A percentile compares a stretch with the other conserved stretches of the same genome.
phyloP scores from a whole-genome alignment of 2,113 vertebrate genomes.

The Elephantulus edwardii region DNA sequence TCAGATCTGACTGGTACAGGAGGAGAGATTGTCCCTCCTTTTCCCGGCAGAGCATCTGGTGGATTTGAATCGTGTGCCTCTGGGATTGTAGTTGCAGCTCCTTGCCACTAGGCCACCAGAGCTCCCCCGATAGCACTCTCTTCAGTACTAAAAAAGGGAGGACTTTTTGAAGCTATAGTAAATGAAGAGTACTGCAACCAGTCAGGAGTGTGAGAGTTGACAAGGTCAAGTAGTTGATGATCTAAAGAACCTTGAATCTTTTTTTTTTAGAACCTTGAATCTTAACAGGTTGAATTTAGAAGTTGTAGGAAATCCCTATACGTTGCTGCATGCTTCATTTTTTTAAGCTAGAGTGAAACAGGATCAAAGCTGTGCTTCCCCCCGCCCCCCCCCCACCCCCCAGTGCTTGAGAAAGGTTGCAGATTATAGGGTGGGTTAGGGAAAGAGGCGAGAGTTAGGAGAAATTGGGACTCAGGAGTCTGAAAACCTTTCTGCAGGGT shows the following conservation, averaged over 20 bases:
- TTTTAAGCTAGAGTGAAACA: constrained; percentile 3
- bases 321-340: background rate
- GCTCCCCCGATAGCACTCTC: too few relatives aligned
- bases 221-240: background rate
- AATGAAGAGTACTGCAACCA: background rate
- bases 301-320: background rate
- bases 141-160: too few relatives aligned
- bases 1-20: too few relatives aligned
- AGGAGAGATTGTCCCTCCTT: too few relatives aligned
- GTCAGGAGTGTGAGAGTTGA: background rate
- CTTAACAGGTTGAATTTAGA: background rate
- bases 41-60: too few relatives aligned
- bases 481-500: too few relatives aligned
- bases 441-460: background rate
- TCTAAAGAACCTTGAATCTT: background rate
- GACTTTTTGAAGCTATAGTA: background rate
- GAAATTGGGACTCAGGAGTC: background rate
- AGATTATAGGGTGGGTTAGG: too few relatives aligned
- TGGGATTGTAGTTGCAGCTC: too few relatives aligned
- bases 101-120: too few relatives aligned
- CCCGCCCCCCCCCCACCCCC: too few relatives aligned
- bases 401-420: constrained; percentile 10
- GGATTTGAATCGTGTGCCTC: too few relatives aligned
- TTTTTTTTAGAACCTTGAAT: too few relatives aligned
- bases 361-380: background rate